Evolutionary conservation across 2,888 invertebrate species (phyloP), one percentile per base, ranked within the genome.

Genomic region (Chouioia cunea): DNA sequence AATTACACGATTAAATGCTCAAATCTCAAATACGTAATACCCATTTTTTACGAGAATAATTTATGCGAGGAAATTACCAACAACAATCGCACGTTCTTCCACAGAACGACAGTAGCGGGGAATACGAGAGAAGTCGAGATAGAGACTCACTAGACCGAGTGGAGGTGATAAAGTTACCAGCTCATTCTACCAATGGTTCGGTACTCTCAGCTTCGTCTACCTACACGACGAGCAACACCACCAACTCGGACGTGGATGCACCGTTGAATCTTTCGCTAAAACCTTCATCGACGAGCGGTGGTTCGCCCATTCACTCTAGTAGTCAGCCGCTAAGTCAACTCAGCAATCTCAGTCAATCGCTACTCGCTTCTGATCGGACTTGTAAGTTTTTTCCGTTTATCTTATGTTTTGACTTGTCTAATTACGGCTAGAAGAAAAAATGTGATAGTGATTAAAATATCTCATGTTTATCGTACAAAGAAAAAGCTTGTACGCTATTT

Each of bases 251-350:
- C 71, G 88, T 91, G 4, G 95, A 95, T 79, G 90, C 93, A 0
- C 95, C 95, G 0, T 88, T 95, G 22, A 95, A 95, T 86, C 89
- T 95, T 18, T 95, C 94, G 1, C 88, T 95, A 76, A 95, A 95
- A 85, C 93, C 93, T 0, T 85, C 86, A 50, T 83, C 86, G 69
- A 79, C 84, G 65, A 81, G 80, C 76, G 77, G 78, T 63, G 80
- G 79, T 73, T 81, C 83, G 64, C 80, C 84, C 47, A 79, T 83
- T 23, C 84, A 84, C 73, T 82, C 84, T 48, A n/a, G 36, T 22
- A 71, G 46, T 48, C 85, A 85, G 73, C 84, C 85, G 22, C 83
- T 85, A 75, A 85, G 81, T 72, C 85, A 85, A 77, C 81, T 85
- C 73, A 85, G 85, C 77, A 85, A 85, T 80, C 80, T 85, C 76